These are phyloP conservation scores for Plecotus auritus DNA, from an alignment of 2,113 vertebrate genomes.

Conservation along the genomic window DNA sequence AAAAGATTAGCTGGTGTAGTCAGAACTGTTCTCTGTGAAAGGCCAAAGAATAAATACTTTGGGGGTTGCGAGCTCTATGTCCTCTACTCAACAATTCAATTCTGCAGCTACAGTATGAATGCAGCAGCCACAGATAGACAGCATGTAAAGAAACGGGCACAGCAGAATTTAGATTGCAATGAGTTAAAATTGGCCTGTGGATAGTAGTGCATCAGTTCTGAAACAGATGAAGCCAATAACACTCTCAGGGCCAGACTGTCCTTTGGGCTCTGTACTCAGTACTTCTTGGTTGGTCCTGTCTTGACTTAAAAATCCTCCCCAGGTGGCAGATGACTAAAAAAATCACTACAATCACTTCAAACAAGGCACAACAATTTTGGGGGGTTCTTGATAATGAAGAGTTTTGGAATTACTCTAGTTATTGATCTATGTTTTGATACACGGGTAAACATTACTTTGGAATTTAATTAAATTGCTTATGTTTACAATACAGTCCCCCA, in stretches of 20 bases:
- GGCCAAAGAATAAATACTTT: neutral
- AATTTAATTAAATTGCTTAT: conserved; percentile 23
- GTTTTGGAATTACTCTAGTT: neutral
- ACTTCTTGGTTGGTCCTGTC: neutral
- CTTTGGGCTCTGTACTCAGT: neutral
- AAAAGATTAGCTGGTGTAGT: neutral
- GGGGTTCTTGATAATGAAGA: neutral
- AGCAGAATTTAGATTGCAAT: neutral
- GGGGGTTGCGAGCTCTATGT: neutral
- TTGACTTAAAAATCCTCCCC: neutral
- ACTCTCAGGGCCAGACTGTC: neutral
- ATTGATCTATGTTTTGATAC: neutral
- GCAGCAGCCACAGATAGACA: neutral
- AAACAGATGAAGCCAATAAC: neutral
- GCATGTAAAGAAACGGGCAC: neutral
- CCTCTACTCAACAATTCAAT: neutral
- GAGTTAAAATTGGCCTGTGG: neutral
- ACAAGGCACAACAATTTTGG: neutral
- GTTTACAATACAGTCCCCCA: conserved; percentile 11
- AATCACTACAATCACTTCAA: neutral
- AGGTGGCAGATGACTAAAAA: neutral
- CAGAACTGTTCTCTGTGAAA: neutral
- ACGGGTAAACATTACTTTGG: neutral
- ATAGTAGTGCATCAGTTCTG: neutral
- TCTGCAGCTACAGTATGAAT: neutral